These are phyloP conservation scores for Stegodyphus dumicola DNA, from an alignment of 1,140 invertebrate genomes.

Conservation along the genomic window DNA sequence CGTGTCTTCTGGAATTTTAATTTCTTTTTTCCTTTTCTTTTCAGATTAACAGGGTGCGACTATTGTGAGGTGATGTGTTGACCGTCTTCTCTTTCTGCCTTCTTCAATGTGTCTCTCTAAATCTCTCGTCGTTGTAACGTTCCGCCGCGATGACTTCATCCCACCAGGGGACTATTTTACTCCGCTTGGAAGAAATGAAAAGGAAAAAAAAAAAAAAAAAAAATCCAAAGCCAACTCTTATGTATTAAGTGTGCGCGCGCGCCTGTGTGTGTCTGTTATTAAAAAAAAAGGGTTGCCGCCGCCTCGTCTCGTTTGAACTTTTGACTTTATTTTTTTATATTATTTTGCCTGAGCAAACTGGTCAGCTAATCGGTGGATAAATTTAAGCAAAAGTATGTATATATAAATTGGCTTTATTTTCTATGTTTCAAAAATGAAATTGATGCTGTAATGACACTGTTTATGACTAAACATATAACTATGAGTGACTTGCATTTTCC, in stretches of 20 bases:
- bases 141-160: slow-evolving; percentile 46
- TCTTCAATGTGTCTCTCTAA: slow-evolving; percentile 44
- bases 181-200: slow-evolving; percentile 25
- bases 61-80: slow-evolving; percentile 41
- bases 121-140: slow-evolving; percentile 50
- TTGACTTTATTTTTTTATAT: slow-evolving; percentile 29
- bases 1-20: neutral
- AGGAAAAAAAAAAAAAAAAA: slow-evolving; percentile 25
- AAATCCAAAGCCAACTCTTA: slow-evolving; percentile 48
- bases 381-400: no score
- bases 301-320: slow-evolving; percentile 15
- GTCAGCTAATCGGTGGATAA: slow-evolving; percentile 35
- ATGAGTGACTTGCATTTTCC: no score
- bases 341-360: slow-evolving; percentile 23
- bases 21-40: slow-evolving; percentile 24
- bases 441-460: no score
- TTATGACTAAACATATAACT: no score
- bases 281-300: neutral
- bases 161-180: slow-evolving; percentile 50
- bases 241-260: slow-evolving; percentile 40
- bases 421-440: no score
- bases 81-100: slow-evolving; percentile 57
- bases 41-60: slow-evolving; percentile 54
- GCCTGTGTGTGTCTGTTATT: slow-evolving; percentile 21
- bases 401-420: no score